Evolutionary conservation across 2,113 vertebrate genomes (phyloP).

Genomic region (Lynx canadensis): DNA sequence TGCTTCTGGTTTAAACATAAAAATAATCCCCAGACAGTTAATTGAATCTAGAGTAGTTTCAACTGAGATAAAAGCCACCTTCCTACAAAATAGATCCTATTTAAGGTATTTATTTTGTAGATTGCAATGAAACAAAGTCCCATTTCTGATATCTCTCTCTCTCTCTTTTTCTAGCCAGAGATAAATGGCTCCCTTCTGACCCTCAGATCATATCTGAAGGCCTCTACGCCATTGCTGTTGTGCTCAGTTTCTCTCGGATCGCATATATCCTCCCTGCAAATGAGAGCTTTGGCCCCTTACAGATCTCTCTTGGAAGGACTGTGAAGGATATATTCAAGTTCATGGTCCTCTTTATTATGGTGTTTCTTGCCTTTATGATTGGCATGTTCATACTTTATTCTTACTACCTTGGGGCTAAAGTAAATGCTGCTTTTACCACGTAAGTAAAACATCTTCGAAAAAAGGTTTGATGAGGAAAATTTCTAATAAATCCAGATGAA

Average conservation of each 20-base stretch:
- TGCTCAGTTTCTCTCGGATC: slow-evolving; percentile 94
- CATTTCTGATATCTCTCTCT: slow-evolving; percentile 62
- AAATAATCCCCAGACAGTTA: not conserved
- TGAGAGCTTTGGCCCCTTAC: slow-evolving; percentile 94
- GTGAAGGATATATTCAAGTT: slow-evolving; percentile 97
- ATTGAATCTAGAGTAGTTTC: not conserved
- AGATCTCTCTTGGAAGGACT: slow-evolving; percentile 94
- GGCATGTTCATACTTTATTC: slow-evolving; percentile 96
- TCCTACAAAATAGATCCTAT: not conserved
- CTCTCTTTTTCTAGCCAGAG: slow-evolving; percentile 87
- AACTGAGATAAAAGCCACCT: slow-evolving; percentile 3
- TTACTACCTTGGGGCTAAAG: slow-evolving; percentile 94
- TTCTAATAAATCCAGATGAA: not conserved
- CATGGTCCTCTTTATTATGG: slow-evolving; percentile 97
- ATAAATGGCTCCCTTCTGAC: slow-evolving; percentile 95
- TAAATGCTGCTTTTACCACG: slow-evolving; percentile 94
- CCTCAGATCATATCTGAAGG: slow-evolving; percentile 95
- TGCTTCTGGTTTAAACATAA: slow-evolving; percentile 56
- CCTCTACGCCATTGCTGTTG: slow-evolving; percentile 93
- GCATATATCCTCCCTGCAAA: slow-evolving; percentile 95
- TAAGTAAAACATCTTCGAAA: slow-evolving; percentile 83
- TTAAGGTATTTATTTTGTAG: not conserved
- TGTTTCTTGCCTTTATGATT: slow-evolving; percentile 95
- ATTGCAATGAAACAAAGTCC: slow-evolving; percentile 48
- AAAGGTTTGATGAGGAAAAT: not conserved